These are phyloP conservation scores for Drosophila willistoni DNA, from an alignment of 1,140 invertebrate genomes.

Conservation along the genomic window DNA sequence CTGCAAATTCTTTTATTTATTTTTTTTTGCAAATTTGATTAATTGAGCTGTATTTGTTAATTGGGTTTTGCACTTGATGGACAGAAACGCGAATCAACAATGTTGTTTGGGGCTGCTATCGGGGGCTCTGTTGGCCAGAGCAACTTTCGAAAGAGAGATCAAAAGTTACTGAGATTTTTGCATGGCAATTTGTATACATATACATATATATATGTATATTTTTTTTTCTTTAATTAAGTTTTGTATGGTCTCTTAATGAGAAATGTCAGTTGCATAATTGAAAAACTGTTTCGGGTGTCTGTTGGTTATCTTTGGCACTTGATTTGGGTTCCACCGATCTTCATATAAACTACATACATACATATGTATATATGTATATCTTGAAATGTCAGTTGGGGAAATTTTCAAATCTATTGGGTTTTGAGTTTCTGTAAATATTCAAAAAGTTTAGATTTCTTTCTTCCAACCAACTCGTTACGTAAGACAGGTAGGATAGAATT, in stretches of 20 bases:
- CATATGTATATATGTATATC: too few species aligned
- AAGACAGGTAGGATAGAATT: too few species aligned
- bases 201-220: conserved; percentile 18
- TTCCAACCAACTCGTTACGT: too few species aligned
- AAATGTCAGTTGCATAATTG: conserved; percentile 17
- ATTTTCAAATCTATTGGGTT: too few species aligned
- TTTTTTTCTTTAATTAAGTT: conserved; percentile 37
- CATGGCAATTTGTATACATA: conserved; percentile 17
- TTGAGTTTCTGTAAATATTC: too few species aligned
- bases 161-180: conserved; percentile 37
- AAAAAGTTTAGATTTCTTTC: too few species aligned
- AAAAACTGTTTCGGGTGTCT: background rate
- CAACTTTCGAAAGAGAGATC: conserved; percentile 69
- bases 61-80: conserved; percentile 52
- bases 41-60: conserved; percentile 69
- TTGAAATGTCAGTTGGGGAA: too few species aligned
- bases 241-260: conserved; percentile 31
- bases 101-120: background rate
- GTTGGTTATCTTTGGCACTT: background rate
- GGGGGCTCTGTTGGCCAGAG: conserved; percentile 34
- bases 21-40: conserved; percentile 60
- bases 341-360: too few species aligned
- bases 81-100: conserved; percentile 1
- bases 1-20: conserved; percentile 17
- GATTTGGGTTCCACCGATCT: background rate